Base-by-base conservation (phyloP, 1,140 invertebrate genomes). In the Solen grandis region DNA sequence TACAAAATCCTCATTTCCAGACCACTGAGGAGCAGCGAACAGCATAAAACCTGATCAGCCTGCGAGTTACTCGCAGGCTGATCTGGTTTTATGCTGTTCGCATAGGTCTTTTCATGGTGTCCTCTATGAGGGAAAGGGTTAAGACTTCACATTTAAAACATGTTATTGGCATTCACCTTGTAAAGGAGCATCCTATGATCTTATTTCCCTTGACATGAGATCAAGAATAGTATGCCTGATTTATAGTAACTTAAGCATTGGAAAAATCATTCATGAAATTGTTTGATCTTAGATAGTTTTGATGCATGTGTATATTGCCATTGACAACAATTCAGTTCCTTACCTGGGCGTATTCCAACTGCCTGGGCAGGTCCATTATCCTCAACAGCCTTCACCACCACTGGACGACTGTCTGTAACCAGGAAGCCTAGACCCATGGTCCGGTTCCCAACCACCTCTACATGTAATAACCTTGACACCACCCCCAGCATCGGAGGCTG, bases 401-500 rank as follows among this genome's bases (percentile, higher is more conserved):
- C 83, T 22, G 90, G 89, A 55, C 85, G 84, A 22, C 83, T 83
- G 19, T 88, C 88, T 2, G 74, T 33, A 0, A 91, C 68, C 29
- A 66, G 86, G 70, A 92, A 88, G 1, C 90, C 91, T 54, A 88
- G 90, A 16, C 89, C 79, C 22, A 85, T 59, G 3, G 75, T 73
- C 10, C 75, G 63, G 19, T 60, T 79, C 16, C 84, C 85, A n/a
- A 84, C 81, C 16, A 90, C 50, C 35, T 87, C 84, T 22, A 90
- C 38, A n/a, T 87, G 84, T n/a, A 88, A 84, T 3, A 91, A 46
- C n/a, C 90, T 81, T 0, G 90, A 84, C 2, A 91, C 88, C 5
- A 92, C 90, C 22, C 90, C 88, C 8, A 92, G 60, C 0, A 85
- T 84, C 19, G 91, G 90, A 2, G 89, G 87, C 35, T 83, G 80